Base-by-base conservation (phyloP, 2,888 invertebrate genomes). In the Eilema sororculum region DNA sequence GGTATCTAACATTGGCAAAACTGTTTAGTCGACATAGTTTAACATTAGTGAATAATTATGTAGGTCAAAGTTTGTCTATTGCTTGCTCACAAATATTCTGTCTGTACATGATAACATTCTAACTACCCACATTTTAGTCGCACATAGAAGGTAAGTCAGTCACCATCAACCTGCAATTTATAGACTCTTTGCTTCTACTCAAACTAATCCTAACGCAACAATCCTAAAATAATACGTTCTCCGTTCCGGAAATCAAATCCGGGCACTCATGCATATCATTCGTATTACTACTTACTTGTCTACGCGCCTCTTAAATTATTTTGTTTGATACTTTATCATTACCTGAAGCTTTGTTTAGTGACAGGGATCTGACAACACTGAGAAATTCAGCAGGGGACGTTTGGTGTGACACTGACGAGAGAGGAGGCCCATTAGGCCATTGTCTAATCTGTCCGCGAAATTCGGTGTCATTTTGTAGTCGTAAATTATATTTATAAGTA, bases 381-480 rank as follows among this genome's bases (percentile, higher is more conserved):
- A 52, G 52, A 25, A 25, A 25, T 25, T 58, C 24, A 25, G 24
- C 16, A 25, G 13, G 6, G 25, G 24, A 20, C 58, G 25, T 13
- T n/a, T 60, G 20, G 9, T 60, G 3, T 60, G 25, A 60, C 30
- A 30, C 24, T 25, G 58, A 24, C 25, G 58, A 13, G 13, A 25
- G 58, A 25, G 58, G 16, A 24, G 58, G 58, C 60, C 10, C 20
- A 60, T 25, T 60, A 30, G 20, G 2, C 28, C 30, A 60, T 60
- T 60, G 20, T 60, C 52, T 52, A 52, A 52, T 52, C 52, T 52
- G 52, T 52, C 52, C 52, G 52, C 20, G 52, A 52, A 52, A 52
- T 2, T 52, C 20, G n/a, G 52, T 52, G 52, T 52, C 52, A 52
- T 52, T 52, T 52, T 52, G 9, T 2, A 52, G 20, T 52, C n/a